Percentiles rank a stretch among this genome's conserved stretches.
phyloP scores from a whole-genome alignment of 2,113 vertebrate genomes.

The Platysteira castanea region DNA sequence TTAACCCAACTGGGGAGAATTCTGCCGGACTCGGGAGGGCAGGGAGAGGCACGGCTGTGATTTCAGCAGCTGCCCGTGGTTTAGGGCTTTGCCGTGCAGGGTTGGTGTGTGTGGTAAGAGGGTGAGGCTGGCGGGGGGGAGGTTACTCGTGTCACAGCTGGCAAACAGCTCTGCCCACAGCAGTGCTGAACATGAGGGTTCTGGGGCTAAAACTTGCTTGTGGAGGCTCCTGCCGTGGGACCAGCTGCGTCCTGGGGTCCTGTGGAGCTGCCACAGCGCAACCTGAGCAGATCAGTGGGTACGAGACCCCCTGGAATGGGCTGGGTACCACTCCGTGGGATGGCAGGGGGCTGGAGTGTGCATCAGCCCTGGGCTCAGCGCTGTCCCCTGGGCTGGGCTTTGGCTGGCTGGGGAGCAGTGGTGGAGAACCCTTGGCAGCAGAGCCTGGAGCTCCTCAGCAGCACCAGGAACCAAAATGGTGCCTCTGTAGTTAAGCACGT shows the following conservation, averaged over 20 bases:
- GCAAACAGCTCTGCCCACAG: background rate
- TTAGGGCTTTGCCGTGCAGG: background rate
- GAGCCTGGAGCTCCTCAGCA: background rate
- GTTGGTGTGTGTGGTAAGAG: background rate
- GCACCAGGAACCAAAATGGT: background rate
- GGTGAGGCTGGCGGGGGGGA: background rate
- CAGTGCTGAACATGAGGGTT: background rate
- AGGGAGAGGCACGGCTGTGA: background rate
- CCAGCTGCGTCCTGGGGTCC: accelerated
- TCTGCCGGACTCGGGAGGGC: background rate
- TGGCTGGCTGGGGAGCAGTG: background rate
- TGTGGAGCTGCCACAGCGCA: background rate
- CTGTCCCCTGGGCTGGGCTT: background rate
- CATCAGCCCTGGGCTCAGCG: accelerated
- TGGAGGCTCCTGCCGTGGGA: background rate
- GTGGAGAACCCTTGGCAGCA: background rate
- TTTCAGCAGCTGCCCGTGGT: background rate
- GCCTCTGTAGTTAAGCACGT: accelerated
- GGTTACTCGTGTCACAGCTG: background rate
- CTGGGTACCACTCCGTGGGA: background rate
- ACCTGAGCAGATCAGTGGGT: background rate
- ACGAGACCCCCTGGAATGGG: accelerated
- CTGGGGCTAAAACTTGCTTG: background rate
- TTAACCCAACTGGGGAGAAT: background rate
- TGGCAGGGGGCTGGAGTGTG: background rate